Percentiles rank a stretch among this genome's conserved stretches.
Evolutionary conservation across 2,113 vertebrate genomes (phyloP).

Genomic region (Pachypanchax playfairii): DNA sequence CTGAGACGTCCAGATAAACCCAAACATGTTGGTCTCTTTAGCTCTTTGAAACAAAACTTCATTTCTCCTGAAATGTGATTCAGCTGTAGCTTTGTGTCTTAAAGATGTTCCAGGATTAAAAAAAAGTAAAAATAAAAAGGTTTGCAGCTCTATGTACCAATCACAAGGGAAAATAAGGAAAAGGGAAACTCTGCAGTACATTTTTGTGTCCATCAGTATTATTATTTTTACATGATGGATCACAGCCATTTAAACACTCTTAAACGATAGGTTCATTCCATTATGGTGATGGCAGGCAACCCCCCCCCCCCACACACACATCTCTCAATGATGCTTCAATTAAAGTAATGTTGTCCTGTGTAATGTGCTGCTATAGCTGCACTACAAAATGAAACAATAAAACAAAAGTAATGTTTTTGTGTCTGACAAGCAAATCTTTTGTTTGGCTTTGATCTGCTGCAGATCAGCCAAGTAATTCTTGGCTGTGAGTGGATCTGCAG

Average conservation of each 20-base stretch:
- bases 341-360: conserved; percentile 46
- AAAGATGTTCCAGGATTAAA: too few relatives aligned
- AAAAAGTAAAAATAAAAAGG: neutral
- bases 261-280: conserved; percentile 48
- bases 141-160: conserved; percentile 3
- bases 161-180: conserved; percentile 9
- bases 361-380: conserved; percentile 27
- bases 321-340: conserved; percentile 50
- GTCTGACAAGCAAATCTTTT: conserved; percentile 51
- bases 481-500: conserved; percentile 25
- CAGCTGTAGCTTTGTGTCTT: too few relatives aligned
- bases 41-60: too few relatives aligned
- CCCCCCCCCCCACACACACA: conserved; percentile 19
- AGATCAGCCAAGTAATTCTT: conserved; percentile 28
- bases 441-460: conserved; percentile 18
- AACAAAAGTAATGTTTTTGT: conserved; percentile 42
- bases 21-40: too few relatives aligned
- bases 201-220: conserved; percentile 25
- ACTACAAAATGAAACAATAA: conserved; percentile 50
- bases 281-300: conserved; percentile 34
- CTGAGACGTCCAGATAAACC: too few relatives aligned
- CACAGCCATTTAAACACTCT: conserved; percentile 46
- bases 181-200: conserved; percentile 36
- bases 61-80: too few relatives aligned
- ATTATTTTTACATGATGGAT: conserved; percentile 22